Base-by-base conservation (phyloP, 2,888 invertebrate genomes). In the Philereme vetulata region DNA sequence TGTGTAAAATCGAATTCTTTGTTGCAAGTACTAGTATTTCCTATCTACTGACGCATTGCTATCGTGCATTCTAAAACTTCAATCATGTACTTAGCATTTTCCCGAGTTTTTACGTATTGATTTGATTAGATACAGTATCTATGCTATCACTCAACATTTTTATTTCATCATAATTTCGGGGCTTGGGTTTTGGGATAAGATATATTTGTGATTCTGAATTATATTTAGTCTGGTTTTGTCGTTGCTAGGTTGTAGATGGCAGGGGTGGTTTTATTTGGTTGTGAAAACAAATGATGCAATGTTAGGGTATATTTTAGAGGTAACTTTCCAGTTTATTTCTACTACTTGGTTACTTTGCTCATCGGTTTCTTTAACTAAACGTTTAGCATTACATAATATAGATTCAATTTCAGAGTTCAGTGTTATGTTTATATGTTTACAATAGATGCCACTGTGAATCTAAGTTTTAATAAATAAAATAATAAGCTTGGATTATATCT, bases 1-100 rank as follows among this genome's bases (percentile, higher is more conserved):
- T 83, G 80, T 83, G 76, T 75, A 68, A 70, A 77, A 73, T 66
- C 67, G 54, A 62, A 68, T 71, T 66, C 69, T 76, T 82, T 77
- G 72, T 76, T 76, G 63, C 8, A 7, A 38, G 38, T 38, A 51
- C 71, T 70, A 71, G 68, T 60, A 50, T 72, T 67, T 70, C 64
- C 65, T 43, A 48, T 36, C 45, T 45, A 47, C 40, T 66, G 63
- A 58, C 74, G 75, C 78, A 82, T 81, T 62, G 50, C 58, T 58
- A 64, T 64, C 60, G 65, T 76, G 75, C 65, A 68, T 73, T 70
- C 70, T 65, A 67, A 71, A 78, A 81, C 79, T 76, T 65, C 65
- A 73, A 66, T 76, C 49, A 36, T 44, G 34, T 72, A 60, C 71
- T 68, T 62, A 53, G 3, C 5, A 7, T 6, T 58, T 67, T 21